Evolutionary conservation across 2,888 invertebrate species (phyloP).

Genomic region (Ellobium chinense): DNA sequence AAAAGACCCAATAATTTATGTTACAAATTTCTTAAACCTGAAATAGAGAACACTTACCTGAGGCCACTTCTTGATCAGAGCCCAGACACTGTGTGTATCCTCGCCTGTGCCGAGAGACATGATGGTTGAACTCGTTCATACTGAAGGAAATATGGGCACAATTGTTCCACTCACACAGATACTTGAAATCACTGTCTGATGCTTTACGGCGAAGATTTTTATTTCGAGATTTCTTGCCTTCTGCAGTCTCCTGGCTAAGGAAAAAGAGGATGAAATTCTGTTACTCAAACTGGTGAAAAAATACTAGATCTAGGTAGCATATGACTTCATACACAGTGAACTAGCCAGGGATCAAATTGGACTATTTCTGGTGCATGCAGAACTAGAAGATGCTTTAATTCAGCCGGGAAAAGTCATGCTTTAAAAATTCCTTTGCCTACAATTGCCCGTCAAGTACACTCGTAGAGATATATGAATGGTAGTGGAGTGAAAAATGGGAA

Average conservation of each 20-base stretch:
- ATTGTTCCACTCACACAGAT: slow-evolving; percentile 73
- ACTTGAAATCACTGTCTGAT: slow-evolving; percentile 39
- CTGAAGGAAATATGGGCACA: slow-evolving; percentile 53
- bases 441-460: too few species aligned
- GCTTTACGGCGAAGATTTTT: slow-evolving; percentile 14
- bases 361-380: too few species aligned
- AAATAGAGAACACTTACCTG: slow-evolving; percentile 18
- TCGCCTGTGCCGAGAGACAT: slow-evolving; percentile 23
- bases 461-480: too few species aligned
- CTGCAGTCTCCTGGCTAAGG: not conserved
- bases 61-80: not conserved
- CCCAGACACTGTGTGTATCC: slow-evolving; percentile 34
- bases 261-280: not conserved
- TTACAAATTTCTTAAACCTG: too few species aligned
- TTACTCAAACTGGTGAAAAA: not conserved
- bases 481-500: too few species aligned
- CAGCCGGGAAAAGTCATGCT: too few species aligned
- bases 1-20: too few species aligned
- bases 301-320: not conserved
- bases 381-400: too few species aligned
- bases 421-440: too few species aligned
- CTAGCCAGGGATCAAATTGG: too few species aligned
- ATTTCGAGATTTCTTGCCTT: not conserved
- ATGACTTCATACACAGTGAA: too few species aligned
- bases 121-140: slow-evolving; percentile 41